phyloP scores from a whole-genome alignment of 2,797 vertebrate species.

The Neosilurus hyrtlii region DNA sequence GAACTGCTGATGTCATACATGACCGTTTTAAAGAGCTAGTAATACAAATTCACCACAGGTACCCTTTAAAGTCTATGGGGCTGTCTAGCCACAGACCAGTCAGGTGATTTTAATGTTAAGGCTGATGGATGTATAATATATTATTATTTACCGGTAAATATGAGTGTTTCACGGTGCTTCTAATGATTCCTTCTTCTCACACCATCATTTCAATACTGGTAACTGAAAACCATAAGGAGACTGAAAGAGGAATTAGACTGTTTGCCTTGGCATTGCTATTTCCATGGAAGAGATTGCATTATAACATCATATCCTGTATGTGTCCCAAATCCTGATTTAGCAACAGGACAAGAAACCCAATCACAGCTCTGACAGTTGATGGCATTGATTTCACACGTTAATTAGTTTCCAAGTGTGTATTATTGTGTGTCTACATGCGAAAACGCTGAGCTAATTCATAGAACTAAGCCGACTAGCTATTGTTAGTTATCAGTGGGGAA shows the following conservation, averaged over 20 bases:
- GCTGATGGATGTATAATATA: no score
- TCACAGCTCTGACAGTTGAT: constrained; percentile 22
- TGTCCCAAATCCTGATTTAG: constrained; percentile 51
- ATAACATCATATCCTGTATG: constrained; percentile 57
- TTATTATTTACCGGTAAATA: background rate
- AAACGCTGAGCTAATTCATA: background rate
- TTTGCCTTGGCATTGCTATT: constrained; percentile 55
- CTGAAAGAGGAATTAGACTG: constrained; percentile 29
- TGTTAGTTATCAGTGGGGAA: background rate
- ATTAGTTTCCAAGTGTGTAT: background rate
- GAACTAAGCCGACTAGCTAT: background rate
- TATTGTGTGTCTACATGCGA: background rate
- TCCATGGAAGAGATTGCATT: constrained; percentile 49
- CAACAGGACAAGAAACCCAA: constrained; percentile 57
- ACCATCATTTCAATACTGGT: constrained; percentile 18
- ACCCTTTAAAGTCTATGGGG: no score
- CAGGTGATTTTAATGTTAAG: no score
- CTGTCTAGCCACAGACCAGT: no score
- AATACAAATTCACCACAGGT: no score
- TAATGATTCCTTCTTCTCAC: constrained; percentile 46
- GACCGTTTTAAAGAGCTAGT: no score
- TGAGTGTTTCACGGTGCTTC: constrained; percentile 46
- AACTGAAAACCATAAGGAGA: constrained; percentile 32
- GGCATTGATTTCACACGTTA: background rate
- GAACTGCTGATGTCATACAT: no score